phyloP scores from a whole-genome alignment of 2,797 vertebrate genomes.

The Notoglanidium macrostoma region DNA sequence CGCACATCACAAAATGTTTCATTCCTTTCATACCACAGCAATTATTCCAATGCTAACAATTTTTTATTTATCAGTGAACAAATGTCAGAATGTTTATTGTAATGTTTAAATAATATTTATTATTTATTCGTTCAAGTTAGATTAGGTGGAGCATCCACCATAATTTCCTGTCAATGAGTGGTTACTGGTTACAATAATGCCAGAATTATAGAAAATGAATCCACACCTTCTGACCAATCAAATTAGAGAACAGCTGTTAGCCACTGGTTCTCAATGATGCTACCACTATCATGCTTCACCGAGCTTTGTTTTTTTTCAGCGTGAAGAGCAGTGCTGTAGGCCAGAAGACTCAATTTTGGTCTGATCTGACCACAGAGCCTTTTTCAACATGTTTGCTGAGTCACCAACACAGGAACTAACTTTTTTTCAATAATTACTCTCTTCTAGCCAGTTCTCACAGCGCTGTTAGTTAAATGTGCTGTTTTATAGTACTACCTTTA shows the following conservation, averaged over 20 bases:
- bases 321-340: no score
- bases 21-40: not conserved
- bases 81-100: not conserved
- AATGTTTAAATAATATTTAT: no score
- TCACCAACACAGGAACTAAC: not conserved
- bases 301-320: not conserved
- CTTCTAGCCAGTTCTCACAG: not conserved
- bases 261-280: not conserved
- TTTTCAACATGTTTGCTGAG: no score
- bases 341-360: not conserved
- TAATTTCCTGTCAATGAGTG: not conserved
- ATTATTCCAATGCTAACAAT: not conserved
- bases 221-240: not conserved
- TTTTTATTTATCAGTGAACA: not conserved
- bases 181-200: not conserved
- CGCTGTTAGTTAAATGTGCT: not conserved
- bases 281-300: not conserved
- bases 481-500: not conserved
- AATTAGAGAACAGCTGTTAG: no score
- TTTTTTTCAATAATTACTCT: not conserved
- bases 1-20: not conserved
- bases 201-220: not conserved
- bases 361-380: not conserved
- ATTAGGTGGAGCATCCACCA: not conserved
- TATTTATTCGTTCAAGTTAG: no score